Conservation (phyloP, 2,113 vertebrate genomes). For the Nothoprocta pentlandii region DNA sequence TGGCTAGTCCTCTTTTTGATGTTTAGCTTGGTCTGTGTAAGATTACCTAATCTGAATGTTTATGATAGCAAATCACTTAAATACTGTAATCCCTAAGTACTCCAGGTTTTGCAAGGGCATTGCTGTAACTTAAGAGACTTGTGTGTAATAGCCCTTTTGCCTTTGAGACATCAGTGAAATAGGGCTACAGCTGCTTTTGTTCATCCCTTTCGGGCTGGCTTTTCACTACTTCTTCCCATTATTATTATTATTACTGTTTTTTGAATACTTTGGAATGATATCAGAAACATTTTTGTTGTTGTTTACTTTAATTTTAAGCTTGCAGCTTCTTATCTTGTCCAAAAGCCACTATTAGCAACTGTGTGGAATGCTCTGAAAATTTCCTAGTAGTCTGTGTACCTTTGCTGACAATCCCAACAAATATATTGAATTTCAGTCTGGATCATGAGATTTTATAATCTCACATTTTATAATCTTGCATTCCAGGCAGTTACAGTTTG, state of each 20-base stretch:
- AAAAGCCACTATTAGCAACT: not conserved
- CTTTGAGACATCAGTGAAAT: not conserved
- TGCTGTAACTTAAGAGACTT: not conserved
- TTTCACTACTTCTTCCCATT: slow-evolving; percentile 19
- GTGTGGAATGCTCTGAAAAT: not conserved
- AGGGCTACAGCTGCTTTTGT: not conserved
- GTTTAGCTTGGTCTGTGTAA: not conserved
- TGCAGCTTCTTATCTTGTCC: not conserved
- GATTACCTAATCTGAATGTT: not conserved
- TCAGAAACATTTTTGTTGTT: not conserved
- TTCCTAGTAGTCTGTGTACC: slow-evolving; percentile 15
- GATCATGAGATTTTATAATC: slow-evolving; percentile 21
- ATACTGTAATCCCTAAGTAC: not conserved
- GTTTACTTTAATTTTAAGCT: slow-evolving; percentile 53
- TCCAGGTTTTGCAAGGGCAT: not conserved
- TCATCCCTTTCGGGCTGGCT: not conserved
- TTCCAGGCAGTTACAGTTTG: slow-evolving; percentile 45
- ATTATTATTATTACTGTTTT: not conserved
- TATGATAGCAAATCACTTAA: slow-evolving; percentile 1
- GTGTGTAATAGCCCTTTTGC: not conserved
- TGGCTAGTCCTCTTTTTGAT: not conserved
- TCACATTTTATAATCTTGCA: slow-evolving; percentile 32
- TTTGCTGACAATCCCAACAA: slow-evolving; percentile 46
- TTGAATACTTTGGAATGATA: not conserved
- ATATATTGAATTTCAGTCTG: slow-evolving; percentile 43